phyloP scores from a whole-genome alignment of 2,797 vertebrate genomes.

The Periophthalmus magnuspinnatus region DNA sequence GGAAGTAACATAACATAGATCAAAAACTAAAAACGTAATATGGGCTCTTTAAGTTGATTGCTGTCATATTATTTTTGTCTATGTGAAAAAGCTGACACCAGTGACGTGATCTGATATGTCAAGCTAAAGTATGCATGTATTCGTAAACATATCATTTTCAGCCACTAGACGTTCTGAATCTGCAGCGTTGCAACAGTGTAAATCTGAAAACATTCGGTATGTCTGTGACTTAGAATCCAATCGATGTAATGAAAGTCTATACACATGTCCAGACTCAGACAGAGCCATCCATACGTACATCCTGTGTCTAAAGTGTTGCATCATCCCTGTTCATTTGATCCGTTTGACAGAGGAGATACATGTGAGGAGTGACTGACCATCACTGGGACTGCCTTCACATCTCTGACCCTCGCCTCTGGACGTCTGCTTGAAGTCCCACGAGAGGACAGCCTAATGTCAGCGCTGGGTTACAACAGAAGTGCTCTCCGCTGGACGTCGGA shows the following conservation, averaged over 20 bases:
- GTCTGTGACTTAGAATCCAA: background rate
- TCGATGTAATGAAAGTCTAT: conserved; percentile 1
- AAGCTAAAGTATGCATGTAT: background rate
- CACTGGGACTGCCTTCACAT: conserved; percentile 50
- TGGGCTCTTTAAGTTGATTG: background rate
- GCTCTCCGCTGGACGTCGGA: conserved; percentile 35
- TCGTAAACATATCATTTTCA: background rate
- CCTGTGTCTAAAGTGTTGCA: background rate
- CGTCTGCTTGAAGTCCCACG: conserved; percentile 43
- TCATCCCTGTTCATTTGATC: conserved; percentile 5
- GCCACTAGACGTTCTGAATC: background rate
- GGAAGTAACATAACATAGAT: no score
- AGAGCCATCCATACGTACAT: background rate
- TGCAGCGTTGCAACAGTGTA: background rate
- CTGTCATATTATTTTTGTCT: background rate
- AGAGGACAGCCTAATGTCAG: conserved; percentile 48
- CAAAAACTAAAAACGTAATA: no score
- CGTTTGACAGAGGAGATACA: conserved; percentile 18
- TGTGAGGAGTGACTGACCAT: conserved; percentile 29
- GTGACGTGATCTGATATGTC: background rate
- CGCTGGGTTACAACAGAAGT: conserved; percentile 35
- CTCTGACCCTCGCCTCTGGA: conserved; percentile 52
- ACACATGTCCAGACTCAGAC: conserved; percentile 1
- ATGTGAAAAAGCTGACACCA: background rate
- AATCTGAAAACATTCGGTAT: background rate